Percentiles rank a stretch among this genome's conserved stretches.
Conservation (phyloP, 2,113 vertebrate species). For the Noturus placidus region DNA sequence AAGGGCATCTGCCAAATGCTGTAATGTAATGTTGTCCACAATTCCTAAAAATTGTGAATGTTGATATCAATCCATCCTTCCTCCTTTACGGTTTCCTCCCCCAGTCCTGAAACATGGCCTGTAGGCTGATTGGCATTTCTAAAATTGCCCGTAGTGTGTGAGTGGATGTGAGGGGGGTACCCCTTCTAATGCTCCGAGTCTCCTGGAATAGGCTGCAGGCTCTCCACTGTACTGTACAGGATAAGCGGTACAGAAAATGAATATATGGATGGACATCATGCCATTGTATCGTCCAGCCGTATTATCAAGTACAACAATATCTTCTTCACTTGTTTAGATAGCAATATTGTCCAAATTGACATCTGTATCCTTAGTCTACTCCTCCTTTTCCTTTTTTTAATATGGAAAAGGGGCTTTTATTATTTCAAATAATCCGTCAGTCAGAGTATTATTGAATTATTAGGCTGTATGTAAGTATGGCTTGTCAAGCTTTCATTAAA, state of each 20-base stretch:
- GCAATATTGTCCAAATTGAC: background rate
- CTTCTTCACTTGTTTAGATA: background rate
- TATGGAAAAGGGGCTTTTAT: background rate
- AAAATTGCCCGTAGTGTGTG: too few relatives aligned
- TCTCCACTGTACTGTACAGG: too few relatives aligned
- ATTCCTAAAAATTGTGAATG: background rate
- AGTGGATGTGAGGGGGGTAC: too few relatives aligned
- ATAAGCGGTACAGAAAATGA: too few relatives aligned
- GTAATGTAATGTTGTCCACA: background rate
- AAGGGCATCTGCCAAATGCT: too few relatives aligned
- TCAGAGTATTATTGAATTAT: background rate
- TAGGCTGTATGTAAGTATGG: background rate
- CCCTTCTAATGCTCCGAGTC: too few relatives aligned
- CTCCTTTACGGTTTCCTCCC: too few relatives aligned
- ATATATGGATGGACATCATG: background rate
- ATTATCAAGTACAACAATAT: background rate
- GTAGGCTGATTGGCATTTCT: too few relatives aligned
- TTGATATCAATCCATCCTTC: background rate
- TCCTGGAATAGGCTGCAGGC: too few relatives aligned
- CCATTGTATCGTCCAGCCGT: background rate
- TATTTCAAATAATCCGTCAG: background rate
- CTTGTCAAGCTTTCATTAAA: background rate
- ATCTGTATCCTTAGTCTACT: background rate
- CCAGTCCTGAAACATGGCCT: too few relatives aligned
- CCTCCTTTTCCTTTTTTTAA: background rate